Evolutionary conservation across 2,888 invertebrate genomes (phyloP).

Genomic region (Drosophila pegasa): DNA sequence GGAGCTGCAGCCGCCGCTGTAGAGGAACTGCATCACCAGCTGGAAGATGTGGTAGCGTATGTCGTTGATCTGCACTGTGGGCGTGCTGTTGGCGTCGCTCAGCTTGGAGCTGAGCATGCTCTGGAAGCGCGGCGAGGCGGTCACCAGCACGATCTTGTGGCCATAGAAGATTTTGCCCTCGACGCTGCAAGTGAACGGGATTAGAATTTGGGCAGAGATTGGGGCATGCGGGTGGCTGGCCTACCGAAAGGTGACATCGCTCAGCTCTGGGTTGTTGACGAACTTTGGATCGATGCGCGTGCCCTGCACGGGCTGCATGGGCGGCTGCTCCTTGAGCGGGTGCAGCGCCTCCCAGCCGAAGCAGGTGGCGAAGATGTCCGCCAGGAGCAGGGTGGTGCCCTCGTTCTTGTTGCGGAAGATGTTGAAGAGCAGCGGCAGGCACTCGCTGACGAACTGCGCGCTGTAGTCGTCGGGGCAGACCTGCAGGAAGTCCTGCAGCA

Average conservation of each 20-base stretch:
- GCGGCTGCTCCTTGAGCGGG: constrained; percentile 88
- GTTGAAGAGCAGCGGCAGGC: constrained; percentile 94
- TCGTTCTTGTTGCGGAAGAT: constrained; percentile 97
- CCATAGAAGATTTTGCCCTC: constrained; percentile 96
- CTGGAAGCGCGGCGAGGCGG: constrained; percentile 93
- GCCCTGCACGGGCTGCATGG: constrained; percentile 87
- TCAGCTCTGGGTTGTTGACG: constrained; percentile 96
- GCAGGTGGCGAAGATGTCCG: constrained; percentile 95
- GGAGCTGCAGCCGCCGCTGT: constrained; percentile 93
- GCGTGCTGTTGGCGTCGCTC: constrained; percentile 90
- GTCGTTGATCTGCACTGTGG: constrained; percentile 96
- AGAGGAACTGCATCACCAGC: constrained; percentile 95
- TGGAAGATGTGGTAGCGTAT: constrained; percentile 97
- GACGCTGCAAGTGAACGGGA: constrained; percentile 86
- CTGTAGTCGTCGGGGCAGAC: constrained; percentile 96
- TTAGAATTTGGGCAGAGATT: background rate
- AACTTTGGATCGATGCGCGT: constrained; percentile 96
- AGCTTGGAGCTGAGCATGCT: constrained; percentile 93
- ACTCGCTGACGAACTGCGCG: constrained; percentile 95
- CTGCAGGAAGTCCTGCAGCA: constrained; percentile 95
- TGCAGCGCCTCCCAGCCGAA: constrained; percentile 95
- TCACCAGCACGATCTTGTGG: constrained; percentile 96
- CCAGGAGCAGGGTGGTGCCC: constrained; percentile 93
- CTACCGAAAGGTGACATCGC: constrained; percentile 94
- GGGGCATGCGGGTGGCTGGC: background rate